Percentiles rank a stretch among this genome's conserved stretches.
Conservation (phyloP, 1,140 invertebrate genomes). For the Caligus rogercresseyi region DNA sequence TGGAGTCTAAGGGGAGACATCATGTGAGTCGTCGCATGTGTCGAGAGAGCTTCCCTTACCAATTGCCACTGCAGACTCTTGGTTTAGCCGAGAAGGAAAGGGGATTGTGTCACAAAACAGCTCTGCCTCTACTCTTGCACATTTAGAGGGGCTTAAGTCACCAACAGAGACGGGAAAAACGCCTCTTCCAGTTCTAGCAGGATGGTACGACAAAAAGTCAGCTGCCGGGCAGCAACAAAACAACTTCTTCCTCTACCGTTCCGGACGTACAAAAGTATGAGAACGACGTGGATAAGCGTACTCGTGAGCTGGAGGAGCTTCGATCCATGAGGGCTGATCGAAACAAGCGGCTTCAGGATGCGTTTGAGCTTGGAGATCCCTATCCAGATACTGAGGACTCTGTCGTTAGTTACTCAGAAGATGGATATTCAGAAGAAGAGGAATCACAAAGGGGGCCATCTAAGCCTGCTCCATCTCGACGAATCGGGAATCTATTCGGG, state of each 20-base stretch:
- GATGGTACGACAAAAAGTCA: background rate
- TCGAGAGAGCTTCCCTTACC: too few relatives aligned
- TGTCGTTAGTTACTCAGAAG: background rate
- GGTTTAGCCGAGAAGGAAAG: background rate
- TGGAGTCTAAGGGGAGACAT: too few relatives aligned
- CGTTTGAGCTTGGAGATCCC: background rate
- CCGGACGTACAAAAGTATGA: background rate
- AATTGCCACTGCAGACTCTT: background rate
- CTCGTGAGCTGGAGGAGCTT: background rate
- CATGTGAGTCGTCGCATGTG: too few relatives aligned
- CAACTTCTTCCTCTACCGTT: too few relatives aligned
- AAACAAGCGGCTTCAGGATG: background rate
- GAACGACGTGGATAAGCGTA: background rate
- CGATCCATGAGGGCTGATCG: background rate
- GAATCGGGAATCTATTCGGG: background rate
- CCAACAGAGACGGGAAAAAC: background rate
- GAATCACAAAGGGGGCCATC: too few relatives aligned
- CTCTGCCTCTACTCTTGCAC: background rate
- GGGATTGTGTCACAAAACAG: background rate
- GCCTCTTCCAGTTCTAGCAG: background rate
- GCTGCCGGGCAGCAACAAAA: too few relatives aligned
- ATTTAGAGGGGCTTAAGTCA: background rate
- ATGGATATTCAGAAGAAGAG: background rate
- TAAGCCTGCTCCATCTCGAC: background rate
- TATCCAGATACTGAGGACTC: background rate